A percentile compares a stretch with the other conserved stretches of the same genome.
phyloP scores from a whole-genome alignment of 2,113 vertebrate genomes.

The Chloebia gouldiae region DNA sequence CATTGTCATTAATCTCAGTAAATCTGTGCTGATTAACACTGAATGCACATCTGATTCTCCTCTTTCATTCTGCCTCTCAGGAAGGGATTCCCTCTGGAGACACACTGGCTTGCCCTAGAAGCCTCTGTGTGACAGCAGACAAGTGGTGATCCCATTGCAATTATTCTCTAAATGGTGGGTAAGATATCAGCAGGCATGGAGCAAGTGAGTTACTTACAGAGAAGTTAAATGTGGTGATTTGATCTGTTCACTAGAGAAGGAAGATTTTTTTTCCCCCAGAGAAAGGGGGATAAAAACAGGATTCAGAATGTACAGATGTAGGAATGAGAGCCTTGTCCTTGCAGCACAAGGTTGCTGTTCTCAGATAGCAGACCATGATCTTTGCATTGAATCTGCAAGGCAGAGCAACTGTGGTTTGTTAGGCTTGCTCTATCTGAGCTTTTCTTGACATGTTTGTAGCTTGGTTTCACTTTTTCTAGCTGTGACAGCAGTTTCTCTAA shows the following conservation, averaged over 20 bases:
- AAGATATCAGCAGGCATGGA: neutral
- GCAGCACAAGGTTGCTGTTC: neutral
- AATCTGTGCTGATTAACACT: neutral
- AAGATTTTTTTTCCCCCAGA: accelerated
- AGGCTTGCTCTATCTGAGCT: neutral
- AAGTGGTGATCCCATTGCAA: neutral
- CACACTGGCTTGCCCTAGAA: neutral
- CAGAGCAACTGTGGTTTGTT: neutral
- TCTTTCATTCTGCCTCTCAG: neutral
- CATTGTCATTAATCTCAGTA: neutral
- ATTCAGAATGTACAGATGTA: accelerated
- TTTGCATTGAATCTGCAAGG: neutral
- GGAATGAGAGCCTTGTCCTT: neutral
- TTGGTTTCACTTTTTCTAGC: neutral
- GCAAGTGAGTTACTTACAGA: neutral
- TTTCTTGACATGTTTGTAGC: neutral
- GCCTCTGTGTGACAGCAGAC: neutral
- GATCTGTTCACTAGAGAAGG: neutral
- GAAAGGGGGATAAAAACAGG: neutral
- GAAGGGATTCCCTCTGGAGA: neutral
- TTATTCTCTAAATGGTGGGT: neutral
- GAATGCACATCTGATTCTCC: neutral
- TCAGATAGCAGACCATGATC: neutral
- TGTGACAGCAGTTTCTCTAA: neutral
- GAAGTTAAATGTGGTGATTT: neutral